Percentiles rank a stretch among this genome's conserved stretches.
phyloP scores from a whole-genome alignment of 2,113 vertebrate species.

The Tauraco erythrolophus region DNA sequence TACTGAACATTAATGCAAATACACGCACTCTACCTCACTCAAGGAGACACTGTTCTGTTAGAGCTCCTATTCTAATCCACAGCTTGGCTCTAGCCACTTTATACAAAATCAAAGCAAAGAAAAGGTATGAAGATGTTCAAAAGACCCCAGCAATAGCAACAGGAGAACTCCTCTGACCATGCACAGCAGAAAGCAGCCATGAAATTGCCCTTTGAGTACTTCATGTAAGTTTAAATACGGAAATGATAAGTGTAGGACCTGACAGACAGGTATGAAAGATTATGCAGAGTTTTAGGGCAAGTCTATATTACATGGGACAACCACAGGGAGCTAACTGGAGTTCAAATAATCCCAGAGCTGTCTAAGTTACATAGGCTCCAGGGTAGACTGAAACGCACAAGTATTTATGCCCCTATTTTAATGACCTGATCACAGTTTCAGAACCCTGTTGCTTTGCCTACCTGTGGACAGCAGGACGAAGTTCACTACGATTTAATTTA shows the following conservation, averaged over 20 bases:
- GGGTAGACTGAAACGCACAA: not conserved
- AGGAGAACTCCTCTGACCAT: not conserved
- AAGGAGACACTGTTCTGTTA: not conserved
- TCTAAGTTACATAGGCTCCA: not conserved
- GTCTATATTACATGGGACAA: not conserved
- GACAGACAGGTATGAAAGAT: not conserved
- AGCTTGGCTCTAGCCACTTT: not conserved
- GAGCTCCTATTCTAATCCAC: not conserved
- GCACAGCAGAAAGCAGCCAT: not conserved
- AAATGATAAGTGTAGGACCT: not conserved
- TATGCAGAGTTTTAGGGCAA: not conserved
- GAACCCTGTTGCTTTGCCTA: not conserved
- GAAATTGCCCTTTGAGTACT: not conserved
- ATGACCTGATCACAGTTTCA: not conserved
- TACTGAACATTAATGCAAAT: conserved; percentile 48
- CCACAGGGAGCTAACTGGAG: not conserved
- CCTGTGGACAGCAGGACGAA: not conserved
- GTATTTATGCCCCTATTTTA: not conserved
- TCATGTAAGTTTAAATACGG: not conserved
- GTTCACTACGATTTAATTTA: not conserved
- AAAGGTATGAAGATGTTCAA: not conserved
- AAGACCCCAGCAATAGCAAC: not conserved
- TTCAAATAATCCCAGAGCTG: not conserved
- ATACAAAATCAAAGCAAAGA: not conserved
- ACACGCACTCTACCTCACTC: not conserved